phyloP scores from a whole-genome alignment of 2,113 vertebrate genomes.

The Corythornis vintsioides region DNA sequence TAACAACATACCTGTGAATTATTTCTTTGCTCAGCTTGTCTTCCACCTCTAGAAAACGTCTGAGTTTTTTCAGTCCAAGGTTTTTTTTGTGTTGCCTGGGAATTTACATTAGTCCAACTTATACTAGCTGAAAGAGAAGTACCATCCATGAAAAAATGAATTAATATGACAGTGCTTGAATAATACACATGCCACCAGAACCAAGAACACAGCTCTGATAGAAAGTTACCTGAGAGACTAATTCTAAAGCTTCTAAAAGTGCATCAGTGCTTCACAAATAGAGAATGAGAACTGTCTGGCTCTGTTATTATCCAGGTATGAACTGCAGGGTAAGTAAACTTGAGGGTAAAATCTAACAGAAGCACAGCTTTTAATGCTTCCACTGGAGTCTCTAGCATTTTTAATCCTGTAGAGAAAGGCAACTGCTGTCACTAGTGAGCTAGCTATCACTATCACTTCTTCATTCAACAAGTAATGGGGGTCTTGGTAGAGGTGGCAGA shows the following conservation, averaged over 20 bases:
- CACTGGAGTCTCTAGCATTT: not conserved
- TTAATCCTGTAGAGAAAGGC: not conserved
- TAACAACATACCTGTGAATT: conserved; percentile 82
- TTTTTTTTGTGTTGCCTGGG: conserved; percentile 86
- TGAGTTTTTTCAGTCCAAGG: conserved; percentile 87
- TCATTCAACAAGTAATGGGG: not conserved
- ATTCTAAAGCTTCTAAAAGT: not conserved
- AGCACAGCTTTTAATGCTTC: not conserved
- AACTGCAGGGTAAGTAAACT: not conserved
- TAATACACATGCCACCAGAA: not conserved
- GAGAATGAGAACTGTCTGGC: not conserved
- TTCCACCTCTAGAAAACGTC: conserved; percentile 84
- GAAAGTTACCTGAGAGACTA: not conserved
- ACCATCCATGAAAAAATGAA: not conserved
- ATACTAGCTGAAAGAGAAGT: conserved; percentile 68
- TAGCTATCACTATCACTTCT: not conserved
- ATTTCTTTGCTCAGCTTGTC: conserved; percentile 84
- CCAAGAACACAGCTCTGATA: not conserved
- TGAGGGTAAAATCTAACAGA: not conserved
- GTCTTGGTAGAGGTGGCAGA: not conserved
- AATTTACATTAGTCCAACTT: conserved; percentile 87
- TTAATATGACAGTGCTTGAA: not conserved
- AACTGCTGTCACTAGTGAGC: not conserved
- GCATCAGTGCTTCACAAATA: not conserved
- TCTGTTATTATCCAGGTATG: not conserved